Base-by-base conservation (phyloP, 1,140 invertebrate genomes). In the Plodia interpunctella region DNA sequence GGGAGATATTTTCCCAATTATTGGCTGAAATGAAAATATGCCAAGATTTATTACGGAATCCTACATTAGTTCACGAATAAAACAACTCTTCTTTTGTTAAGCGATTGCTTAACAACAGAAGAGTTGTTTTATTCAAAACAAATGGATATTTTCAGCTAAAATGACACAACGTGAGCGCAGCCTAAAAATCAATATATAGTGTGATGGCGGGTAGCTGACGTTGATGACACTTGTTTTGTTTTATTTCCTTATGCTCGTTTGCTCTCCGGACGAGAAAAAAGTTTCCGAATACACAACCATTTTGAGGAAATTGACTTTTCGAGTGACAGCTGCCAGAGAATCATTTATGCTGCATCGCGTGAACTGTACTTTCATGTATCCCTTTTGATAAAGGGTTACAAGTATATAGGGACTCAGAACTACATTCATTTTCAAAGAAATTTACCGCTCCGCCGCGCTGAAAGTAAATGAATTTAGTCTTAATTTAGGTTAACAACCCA, bases 221-320 rank as follows among this genome's bases (percentile, higher is more conserved):
- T 70, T 84, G 83, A 87, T 83, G 77, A 83, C 74, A 82, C 72
- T 84, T 87, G 80, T 87, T 86, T 82, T 84, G 77, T 84, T 83
- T 83, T 83, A 82, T 87, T 82, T 66, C 71, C 60, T 70, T 58
- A 51, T 60, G 61, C 71, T 76, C 75, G 70, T 80, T 85, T 77
- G 64, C 59, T 65, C 67, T 52, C 51, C 60, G 65, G 57, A 66
- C 63, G 65, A 60, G 70, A 74, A 77, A 80, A 82, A 85, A 73
- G 65, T 80, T 80, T 67, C 57, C 57, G 58, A 70, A 70, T 61
- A 76, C 73, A 68, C 66, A 67, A 60, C 64, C 73, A 70, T 74
- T 78, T 71, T 65, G 67, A 59, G 56, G 57, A 84, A 81, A 84
- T 81, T 78, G 76, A 74, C 78, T 83, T 83, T 77, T 69, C 69